These are phyloP conservation scores for Daboia siamensis DNA, from an alignment of 2,113 vertebrate species.

Conservation along the genomic window DNA sequence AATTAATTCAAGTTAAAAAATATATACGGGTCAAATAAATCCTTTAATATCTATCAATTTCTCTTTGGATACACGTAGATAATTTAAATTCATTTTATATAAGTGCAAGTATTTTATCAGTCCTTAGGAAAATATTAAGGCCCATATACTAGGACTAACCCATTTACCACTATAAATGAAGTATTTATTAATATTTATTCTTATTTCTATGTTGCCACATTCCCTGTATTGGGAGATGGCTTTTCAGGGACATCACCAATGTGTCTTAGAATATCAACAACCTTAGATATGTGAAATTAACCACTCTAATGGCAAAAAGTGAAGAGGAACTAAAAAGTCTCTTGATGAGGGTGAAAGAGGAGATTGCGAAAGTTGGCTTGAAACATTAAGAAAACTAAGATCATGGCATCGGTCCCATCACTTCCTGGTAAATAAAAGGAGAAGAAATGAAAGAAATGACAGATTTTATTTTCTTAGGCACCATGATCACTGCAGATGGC, in stretches of 20 bases:
- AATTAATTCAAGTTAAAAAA: not conserved
- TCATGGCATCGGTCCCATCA: not conserved
- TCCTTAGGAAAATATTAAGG: constrained; percentile 31
- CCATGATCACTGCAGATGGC: not conserved
- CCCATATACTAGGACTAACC: constrained; percentile 32
- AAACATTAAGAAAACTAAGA: not conserved
- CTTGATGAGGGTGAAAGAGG: not conserved
- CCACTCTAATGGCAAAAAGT: not conserved
- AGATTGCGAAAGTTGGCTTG: not conserved
- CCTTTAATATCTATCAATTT: not conserved
- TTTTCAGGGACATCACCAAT: not conserved
- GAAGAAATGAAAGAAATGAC: not conserved
- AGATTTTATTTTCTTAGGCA: not conserved
- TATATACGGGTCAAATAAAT: not conserved
- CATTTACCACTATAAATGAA: constrained; percentile 21
- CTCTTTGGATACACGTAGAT: constrained; percentile 1
- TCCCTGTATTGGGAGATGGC: not conserved
- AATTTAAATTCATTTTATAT: constrained; percentile 37
- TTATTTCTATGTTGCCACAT: not conserved
- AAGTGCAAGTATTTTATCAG: constrained; percentile 35
- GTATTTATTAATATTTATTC: not conserved
- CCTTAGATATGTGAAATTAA: not conserved
- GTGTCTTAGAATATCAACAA: not conserved
- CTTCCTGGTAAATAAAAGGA: not conserved
- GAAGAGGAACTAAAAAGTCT: not conserved